Evolutionary conservation across 64 coral and sea anemone species (phyloP), one percentile per base, ranked within the genome.

Genomic region (Cladopsammia gracilis): DNA sequence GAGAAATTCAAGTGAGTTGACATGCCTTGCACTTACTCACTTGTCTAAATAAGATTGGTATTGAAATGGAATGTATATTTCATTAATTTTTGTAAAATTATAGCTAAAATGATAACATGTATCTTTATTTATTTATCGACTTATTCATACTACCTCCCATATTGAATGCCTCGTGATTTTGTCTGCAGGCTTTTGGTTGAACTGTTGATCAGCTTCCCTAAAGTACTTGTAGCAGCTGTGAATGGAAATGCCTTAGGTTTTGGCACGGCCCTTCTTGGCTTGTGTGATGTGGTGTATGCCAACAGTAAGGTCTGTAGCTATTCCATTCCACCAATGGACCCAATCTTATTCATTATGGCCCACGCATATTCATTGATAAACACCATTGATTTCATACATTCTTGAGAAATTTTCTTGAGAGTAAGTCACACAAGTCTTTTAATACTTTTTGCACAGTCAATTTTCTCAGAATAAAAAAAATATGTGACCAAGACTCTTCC

Each of bases 261-360:
- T 86, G 98, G 98, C 1, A 83, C 84, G 49, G 90, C 98, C 20
- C 94, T 99, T 12, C 72, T 96, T 6, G 83, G 68, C 19, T 89
- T 99, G 13, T 96, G 98, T 89, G 98, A 99, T 71, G 78, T 99
- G 47, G 94, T 96, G 80, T 96, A 96, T 85, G 83, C 93, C n/a
- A 62, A 15, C 49, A 83, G 61, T 20, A 87, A 99, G 98, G 98
- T 96, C 70, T 58, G 86, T 71, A 26, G 53, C 12, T 56, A 56
- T 56, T 56, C 12, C 53, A 56, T 56, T 56, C 12, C 53, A 56
- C 7, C 7, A 56, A 7, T 10, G 53, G 7, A 56, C 7, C 7
- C 53, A 56, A 10, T 12, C 7, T 10, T 11, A 56, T 6, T 56
- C 11, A 56, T 12, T 6, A 5, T 56, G 7, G 53, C 12, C 11